Conservation (phyloP, 2,888 invertebrate genomes). For the Caenorhabditis macrosperma region DNA sequence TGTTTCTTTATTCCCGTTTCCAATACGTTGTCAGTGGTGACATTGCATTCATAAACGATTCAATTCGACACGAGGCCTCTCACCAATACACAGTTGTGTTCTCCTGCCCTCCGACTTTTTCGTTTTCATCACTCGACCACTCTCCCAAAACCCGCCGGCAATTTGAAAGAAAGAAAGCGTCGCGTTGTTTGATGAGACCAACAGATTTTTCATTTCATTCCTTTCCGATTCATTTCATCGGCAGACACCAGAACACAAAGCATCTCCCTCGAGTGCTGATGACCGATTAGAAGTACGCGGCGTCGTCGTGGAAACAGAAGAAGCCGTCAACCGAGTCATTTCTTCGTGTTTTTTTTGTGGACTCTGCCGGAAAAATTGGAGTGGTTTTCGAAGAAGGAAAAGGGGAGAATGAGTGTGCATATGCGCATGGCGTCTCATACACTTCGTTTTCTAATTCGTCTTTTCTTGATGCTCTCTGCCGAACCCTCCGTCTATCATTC, state of each 20-base stretch:
- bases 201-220: constrained; percentile 21
- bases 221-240: constrained; percentile 1
- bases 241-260: constrained; percentile 30
- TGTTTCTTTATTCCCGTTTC: neutral
- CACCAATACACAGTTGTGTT: constrained; percentile 40
- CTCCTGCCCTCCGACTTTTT: neutral
- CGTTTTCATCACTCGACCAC: constrained; percentile 13
- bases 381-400: neutral
- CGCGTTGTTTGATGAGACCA: constrained; percentile 28
- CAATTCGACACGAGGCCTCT: constrained; percentile 2
- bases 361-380: too few species aligned
- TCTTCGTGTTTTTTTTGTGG: too few species aligned
- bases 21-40: constrained; percentile 5
- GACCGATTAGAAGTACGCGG: neutral
- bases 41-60: constrained; percentile 23
- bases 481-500: neutral
- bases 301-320: neutral
- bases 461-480: neutral
- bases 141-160: neutral
- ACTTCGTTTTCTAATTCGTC: neutral
- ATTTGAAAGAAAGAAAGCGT: constrained; percentile 21
- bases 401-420: neutral
- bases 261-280: neutral
- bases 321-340: too few species aligned
- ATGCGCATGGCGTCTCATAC: neutral